Evolutionary conservation across 2,888 invertebrate species (phyloP).

Genomic region (Acheta domesticus): DNA sequence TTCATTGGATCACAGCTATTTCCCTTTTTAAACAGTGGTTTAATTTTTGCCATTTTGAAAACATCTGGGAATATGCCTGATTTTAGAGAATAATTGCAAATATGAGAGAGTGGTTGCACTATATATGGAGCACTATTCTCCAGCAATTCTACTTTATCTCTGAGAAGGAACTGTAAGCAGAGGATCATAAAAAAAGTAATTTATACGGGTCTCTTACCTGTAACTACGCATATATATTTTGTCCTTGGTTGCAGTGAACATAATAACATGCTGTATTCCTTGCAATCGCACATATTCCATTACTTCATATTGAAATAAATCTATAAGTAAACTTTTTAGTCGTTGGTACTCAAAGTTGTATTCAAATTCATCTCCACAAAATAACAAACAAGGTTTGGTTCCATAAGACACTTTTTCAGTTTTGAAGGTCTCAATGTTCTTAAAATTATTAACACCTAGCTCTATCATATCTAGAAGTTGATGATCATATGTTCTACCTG

Average conservation of each 20-base stretch:
- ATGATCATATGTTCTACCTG: constrained; percentile 79
- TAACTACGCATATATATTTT: constrained; percentile 73
- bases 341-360: constrained; percentile 74
- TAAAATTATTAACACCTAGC: constrained; percentile 81
- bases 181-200: too few relatives aligned
- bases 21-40: too few relatives aligned
- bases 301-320: constrained; percentile 86
- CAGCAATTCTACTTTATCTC: too few relatives aligned
- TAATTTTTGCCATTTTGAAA: too few relatives aligned
- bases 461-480: constrained; percentile 95
- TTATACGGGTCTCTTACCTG: constrained; percentile 47
- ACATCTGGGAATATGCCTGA: too few relatives aligned
- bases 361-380: constrained; percentile 90
- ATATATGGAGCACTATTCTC: too few relatives aligned
- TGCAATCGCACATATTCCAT: constrained; percentile 79
- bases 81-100: too few relatives aligned
- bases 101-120: too few relatives aligned
- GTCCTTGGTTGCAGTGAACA: constrained; percentile 81
- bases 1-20: too few relatives aligned
- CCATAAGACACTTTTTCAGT: constrained; percentile 74
- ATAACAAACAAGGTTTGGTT: constrained; percentile 85
- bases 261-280: constrained; percentile 89
- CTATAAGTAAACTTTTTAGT: constrained; percentile 82
- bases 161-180: too few relatives aligned
- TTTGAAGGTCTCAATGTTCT: constrained; percentile 74